Evolutionary conservation across 2,797 vertebrate genomes (phyloP), one percentile per base, ranked within the genome.

Genomic region (Anisognathus igniventris): DNA sequence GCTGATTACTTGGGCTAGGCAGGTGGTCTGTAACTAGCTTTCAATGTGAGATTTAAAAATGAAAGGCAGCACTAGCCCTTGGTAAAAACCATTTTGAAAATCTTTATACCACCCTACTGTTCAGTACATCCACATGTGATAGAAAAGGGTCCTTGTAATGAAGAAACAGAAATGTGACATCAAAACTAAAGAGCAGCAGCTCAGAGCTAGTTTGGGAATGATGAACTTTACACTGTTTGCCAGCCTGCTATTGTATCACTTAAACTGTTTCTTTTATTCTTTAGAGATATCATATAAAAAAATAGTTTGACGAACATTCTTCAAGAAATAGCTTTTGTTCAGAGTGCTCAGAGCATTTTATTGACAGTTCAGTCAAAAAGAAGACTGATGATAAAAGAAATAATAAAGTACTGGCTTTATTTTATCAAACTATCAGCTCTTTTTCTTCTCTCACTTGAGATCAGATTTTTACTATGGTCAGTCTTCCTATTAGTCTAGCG

Each of bases 91-190:
- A 50, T 78, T 95, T 54, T 72, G 42, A 80, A 91, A 56, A 77
- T 62, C 88, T 73, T 91, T 92, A 83, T 86, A 67, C 65, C 37
- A 90, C 70, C 73, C 79, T 75, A 58, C 79, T 86, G 65, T 68
- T 95, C 88, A 95, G 54, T 65, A 72, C 12, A 18, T 65, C 65
- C 21, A 12, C 62, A 42, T 35, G 28, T 48, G 58, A 48, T 31
- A 88, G 76, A 90, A 88, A 86, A 90, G 40, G 42, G n/a, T 62
- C 47, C 66, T 91, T 92, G 76, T 72, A 88, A 83, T 3, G 45
- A 86, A 93, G 71, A 86, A 92, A 58, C n/a, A 96, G 82, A 90
- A 93, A 90, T 75, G 54, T 74, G 62, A 62, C 65, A 95, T 88
- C 45, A 84, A 91, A 96, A 60, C 82, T 90, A 78, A 86, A 88